Evolutionary conservation across 2,113 vertebrate species (phyloP), one percentile per base, ranked within the genome.

Genomic region (Lophura nycthemera): DNA sequence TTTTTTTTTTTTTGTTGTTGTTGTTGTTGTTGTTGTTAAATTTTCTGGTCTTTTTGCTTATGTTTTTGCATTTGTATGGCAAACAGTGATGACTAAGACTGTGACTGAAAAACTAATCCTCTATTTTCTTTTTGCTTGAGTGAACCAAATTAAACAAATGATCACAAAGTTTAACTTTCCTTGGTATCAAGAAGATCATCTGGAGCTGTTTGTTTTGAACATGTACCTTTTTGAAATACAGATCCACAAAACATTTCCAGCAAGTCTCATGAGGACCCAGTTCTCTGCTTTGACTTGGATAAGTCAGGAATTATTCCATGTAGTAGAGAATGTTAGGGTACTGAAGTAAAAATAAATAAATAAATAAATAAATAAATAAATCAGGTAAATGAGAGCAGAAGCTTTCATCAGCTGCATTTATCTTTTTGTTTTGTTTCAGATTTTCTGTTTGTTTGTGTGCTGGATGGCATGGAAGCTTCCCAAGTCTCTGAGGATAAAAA

Each of bases 121-220:
- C 34, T 65, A 32, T 94, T 83, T 92, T 80, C 13, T 74, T 50
- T 89, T 75, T 48, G 52, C 47, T 78, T 74, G 48, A 78, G 30
- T 89, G 74, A 89, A 95, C 19, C 30, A 70, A 89, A 83, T 86
- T 63, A 92, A 89, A 89, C 56, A 73, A 67, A 83, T 43, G 27
- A 71, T 63, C 11, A 57, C 40, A 83, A 85, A 66, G 48, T 77
- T 93, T 86, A 90, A 60, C 8, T 57, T 94, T 59, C 20, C 27
- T 78, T 87, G 24, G 12, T 88, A 43, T 67, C 78, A 56, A 48
- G 47, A 43, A 60, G 54, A 79, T 40, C 91, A 86, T 72, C 47
- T 93, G 90, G 75, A 85, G 57, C 25, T 90, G 52, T 80, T 90
- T 85, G 43, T 48, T 78, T 72, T 82, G 40, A 66, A n/a, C 48